Conservation (phyloP, 2,113 vertebrate genomes). For the Oriolus oriolus region DNA sequence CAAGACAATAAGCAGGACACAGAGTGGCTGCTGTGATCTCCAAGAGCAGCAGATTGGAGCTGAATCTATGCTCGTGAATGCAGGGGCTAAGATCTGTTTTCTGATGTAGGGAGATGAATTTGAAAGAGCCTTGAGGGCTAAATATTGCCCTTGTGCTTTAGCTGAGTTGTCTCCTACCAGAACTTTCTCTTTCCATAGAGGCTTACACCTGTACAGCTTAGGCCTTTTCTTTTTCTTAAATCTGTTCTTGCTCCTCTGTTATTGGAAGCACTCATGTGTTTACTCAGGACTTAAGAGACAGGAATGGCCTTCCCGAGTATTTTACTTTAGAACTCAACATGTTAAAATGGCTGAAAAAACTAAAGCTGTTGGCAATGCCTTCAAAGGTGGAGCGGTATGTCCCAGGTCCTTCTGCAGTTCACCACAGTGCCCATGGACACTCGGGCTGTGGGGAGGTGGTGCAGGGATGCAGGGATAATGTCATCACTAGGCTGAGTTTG, state of each 20-base stretch:
- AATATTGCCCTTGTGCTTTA: neutral
- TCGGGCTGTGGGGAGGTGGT: fast-evolving
- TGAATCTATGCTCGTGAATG: neutral
- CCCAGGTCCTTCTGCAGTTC: neutral
- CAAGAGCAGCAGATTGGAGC: neutral
- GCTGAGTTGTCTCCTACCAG: neutral
- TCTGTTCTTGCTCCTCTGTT: neutral
- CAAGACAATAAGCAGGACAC: neutral
- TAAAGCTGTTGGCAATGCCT: neutral
- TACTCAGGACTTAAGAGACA: neutral
- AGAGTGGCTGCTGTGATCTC: neutral
- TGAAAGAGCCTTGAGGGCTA: neutral
- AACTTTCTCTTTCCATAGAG: neutral
- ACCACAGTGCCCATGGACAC: neutral
- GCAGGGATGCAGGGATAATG: neutral
- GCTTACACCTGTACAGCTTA: neutral
- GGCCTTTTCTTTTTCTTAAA: neutral
- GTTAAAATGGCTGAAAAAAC: neutral
- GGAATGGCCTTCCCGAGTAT: neutral
- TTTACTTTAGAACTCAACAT: neutral
- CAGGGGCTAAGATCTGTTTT: neutral
- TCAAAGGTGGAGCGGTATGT: neutral
- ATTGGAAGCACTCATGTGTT: neutral
- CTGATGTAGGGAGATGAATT: neutral
- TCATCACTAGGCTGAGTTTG: neutral